These are phyloP conservation scores for Hiodon alosoides DNA, from an alignment of 2,113 vertebrate species.

Conservation along the genomic window DNA sequence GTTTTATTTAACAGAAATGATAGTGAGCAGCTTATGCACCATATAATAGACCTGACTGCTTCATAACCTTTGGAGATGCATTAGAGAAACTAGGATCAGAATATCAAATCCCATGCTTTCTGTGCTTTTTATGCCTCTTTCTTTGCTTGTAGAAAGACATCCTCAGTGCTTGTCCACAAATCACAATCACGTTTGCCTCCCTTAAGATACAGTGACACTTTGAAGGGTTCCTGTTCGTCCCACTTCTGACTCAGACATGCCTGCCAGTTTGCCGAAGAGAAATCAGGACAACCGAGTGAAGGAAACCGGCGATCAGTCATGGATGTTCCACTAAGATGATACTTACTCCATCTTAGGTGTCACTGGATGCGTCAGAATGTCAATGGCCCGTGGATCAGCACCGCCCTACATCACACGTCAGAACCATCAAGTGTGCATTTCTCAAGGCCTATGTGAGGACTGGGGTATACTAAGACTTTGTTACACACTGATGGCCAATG, in stretches of 20 bases:
- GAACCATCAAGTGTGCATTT: not conserved
- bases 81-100: not conserved
- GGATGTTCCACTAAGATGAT: conserved; percentile 23
- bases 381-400: conserved; percentile 13
- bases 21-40: conserved; percentile 4
- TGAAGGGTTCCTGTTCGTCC: conserved; percentile 12
- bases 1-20: conserved; percentile 4
- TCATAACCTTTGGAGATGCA: conserved; percentile 13
- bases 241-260: conserved; percentile 23
- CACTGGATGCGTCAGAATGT: conserved; percentile 24
- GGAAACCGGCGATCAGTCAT: conserved; percentile 15
- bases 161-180: conserved; percentile 16
- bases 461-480: not conserved
- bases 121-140: conserved; percentile 14
- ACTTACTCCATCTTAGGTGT: conserved; percentile 21
- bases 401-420: not conserved
- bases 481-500: not conserved
- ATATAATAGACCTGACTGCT: conserved; percentile 3
- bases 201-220: conserved; percentile 18
- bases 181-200: conserved; percentile 13
- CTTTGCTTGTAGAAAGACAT: conserved; percentile 13
- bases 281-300: conserved; percentile 23
- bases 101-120: conserved; percentile 10
- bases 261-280: conserved; percentile 22
- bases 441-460: not conserved